phyloP scores from a whole-genome alignment of 2,888 invertebrate genomes.

The Augiades crinisus region DNA sequence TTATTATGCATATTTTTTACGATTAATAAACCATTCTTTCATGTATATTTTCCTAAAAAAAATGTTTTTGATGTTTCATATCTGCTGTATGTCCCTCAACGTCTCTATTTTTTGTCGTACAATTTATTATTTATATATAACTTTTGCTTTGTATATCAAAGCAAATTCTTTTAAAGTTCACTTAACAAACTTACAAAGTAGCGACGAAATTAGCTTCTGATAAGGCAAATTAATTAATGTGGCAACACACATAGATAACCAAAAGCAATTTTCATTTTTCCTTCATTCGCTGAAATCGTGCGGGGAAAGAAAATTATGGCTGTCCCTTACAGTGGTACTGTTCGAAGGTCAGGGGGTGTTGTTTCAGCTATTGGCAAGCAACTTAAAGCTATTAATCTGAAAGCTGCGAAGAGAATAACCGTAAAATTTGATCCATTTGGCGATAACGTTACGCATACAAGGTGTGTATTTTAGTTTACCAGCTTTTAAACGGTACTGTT shows the following conservation, averaged over 20 bases:
- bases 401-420: conserved; percentile 88
- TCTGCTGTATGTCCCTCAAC: no score
- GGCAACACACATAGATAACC: not conserved
- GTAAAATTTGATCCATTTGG: conserved; percentile 93
- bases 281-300: conserved; percentile 8
- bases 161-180: no score
- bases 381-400: conserved; percentile 86
- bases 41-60: no score
- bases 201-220: no score
- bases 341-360: conserved; percentile 82
- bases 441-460: conserved; percentile 83
- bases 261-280: not conserved
- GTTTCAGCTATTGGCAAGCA: conserved; percentile 88
- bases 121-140: no score
- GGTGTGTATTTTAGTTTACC: conserved; percentile 65
- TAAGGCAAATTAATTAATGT: not conserved
- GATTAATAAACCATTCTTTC: no score
- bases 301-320: conserved; percentile 81
- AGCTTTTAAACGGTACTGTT: no score
- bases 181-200: no score
- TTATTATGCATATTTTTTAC: no score
- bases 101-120: no score
- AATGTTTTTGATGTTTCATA: no score
- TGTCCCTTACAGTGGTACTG: conserved; percentile 85
- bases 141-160: no score